A percentile compares a stretch with the other conserved stretches of the same genome.
These are phyloP conservation scores for Macaria liturata DNA, from an alignment of 2,888 invertebrate genomes.

Conservation along the genomic window DNA sequence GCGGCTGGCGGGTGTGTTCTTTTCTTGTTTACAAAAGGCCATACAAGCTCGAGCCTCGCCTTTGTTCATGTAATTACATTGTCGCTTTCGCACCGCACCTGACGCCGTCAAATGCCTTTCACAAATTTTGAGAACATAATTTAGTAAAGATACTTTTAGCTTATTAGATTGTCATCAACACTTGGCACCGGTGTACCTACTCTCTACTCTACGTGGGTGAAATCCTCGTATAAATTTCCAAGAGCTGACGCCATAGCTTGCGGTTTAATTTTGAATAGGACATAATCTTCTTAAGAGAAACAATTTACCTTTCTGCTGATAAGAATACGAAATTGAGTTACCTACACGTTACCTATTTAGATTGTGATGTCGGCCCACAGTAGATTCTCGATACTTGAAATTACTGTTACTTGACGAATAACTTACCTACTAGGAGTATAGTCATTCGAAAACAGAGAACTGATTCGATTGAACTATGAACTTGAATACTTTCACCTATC, in stretches of 20 bases:
- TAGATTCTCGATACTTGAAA: too few species aligned
- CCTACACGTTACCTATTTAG: neutral
- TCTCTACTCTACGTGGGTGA: slow-evolving; percentile 9
- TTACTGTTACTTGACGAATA: too few species aligned
- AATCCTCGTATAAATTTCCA: slow-evolving; percentile 10
- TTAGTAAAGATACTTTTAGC: slow-evolving; percentile 26
- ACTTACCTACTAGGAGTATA: too few species aligned
- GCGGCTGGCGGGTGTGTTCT: slow-evolving; percentile 22
- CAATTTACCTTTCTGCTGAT: neutral
- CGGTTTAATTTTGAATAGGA: slow-evolving; percentile 11
- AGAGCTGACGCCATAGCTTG: neutral
- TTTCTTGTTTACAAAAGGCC: slow-evolving; percentile 29
- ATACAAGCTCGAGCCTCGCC: slow-evolving; percentile 24
- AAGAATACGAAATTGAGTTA: neutral
- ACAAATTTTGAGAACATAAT: slow-evolving; percentile 29
- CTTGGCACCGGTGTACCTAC: slow-evolving; percentile 16
- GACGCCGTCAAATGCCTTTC: slow-evolving; percentile 26
- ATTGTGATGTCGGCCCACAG: neutral
- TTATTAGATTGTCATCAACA: slow-evolving; percentile 28
- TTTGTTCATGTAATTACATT: slow-evolving; percentile 32
- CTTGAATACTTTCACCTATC: too few species aligned
- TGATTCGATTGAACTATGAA: too few species aligned
- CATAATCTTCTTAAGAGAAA: neutral
- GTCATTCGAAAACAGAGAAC: too few species aligned
- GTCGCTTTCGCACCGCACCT: slow-evolving; percentile 29